These are phyloP conservation scores for Zoroaster sp. DNA, from an alignment of 53 echinoderm and acorn worm genomes.

Conservation along the genomic window DNA sequence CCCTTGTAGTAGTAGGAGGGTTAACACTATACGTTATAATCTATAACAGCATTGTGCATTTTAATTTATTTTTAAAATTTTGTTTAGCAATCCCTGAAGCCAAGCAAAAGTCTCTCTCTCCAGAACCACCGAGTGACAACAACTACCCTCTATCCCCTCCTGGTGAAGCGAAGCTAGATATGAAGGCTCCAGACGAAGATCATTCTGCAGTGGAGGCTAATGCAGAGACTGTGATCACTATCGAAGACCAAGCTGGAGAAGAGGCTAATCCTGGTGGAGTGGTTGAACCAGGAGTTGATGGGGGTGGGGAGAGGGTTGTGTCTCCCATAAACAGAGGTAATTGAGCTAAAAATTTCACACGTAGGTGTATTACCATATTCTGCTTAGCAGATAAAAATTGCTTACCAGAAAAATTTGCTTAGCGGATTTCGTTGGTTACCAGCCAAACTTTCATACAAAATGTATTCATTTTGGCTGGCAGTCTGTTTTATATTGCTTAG, in stretches of 20 bases:
- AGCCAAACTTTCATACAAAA: too few relatives aligned
- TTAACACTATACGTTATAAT: too few relatives aligned
- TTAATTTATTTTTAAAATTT: too few relatives aligned
- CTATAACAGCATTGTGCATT: too few relatives aligned
- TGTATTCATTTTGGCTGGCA: too few relatives aligned
- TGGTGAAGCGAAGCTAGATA: not conserved
- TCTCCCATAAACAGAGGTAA: not conserved
- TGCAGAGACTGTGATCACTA: constrained; percentile 8
- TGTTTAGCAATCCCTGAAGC: not conserved
- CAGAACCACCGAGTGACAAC: not conserved
- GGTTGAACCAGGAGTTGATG: not conserved
- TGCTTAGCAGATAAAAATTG: too few relatives aligned
- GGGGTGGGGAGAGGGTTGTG: constrained; percentile 5
- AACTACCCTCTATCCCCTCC: not conserved
- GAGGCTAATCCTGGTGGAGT: not conserved
- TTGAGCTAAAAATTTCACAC: not conserved
- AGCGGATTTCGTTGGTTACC: too few relatives aligned
- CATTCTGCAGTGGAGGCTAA: constrained; percentile 24
- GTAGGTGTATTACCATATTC: not conserved
- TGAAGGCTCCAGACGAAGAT: not conserved
- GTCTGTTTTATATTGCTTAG: too few relatives aligned
- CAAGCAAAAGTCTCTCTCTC: not conserved
- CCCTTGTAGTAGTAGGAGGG: too few relatives aligned
- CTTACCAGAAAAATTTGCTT: too few relatives aligned
- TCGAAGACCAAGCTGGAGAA: constrained; percentile 4